Evolutionary conservation across 64 coral and sea anemone genomes (phyloP).

Genomic region (Dendrophyllia cribrosa): DNA sequence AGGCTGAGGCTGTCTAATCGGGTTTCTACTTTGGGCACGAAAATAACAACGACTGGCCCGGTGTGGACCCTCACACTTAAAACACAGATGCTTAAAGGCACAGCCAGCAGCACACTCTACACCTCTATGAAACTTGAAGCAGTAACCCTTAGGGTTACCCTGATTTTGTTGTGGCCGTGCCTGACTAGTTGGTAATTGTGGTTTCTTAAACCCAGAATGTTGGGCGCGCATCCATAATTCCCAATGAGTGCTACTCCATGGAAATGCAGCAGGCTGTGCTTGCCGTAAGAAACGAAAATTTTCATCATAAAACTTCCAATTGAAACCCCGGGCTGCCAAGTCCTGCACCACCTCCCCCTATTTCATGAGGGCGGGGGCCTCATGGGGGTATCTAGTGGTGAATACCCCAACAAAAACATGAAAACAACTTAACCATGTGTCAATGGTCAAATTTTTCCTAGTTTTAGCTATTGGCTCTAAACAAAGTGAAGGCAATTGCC

Average conservation of each 20-base stretch:
- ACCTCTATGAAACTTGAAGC: background rate
- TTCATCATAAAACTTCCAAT: conserved; percentile 33
- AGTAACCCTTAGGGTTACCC: background rate
- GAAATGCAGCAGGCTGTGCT: background rate
- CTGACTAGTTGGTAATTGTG: background rate
- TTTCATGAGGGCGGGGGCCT: conserved; percentile 39
- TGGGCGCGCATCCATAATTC: background rate
- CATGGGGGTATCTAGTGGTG: background rate
- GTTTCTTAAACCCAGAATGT: background rate
- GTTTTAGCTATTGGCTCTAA: background rate
- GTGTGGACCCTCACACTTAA: conserved; percentile 17
- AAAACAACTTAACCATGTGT: background rate
- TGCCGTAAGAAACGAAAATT: conserved; percentile 21
- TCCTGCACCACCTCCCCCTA: conserved; percentile 22
- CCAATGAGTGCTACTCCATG: conserved; percentile 1
- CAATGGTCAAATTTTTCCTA: background rate
- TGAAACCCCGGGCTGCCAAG: background rate
- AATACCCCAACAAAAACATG: background rate
- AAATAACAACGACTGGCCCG: background rate
- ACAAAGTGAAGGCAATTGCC: background rate
- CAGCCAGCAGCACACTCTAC: background rate
- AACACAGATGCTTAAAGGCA: background rate
- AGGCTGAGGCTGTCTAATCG: background rate
- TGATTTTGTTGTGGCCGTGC: too few relatives aligned
- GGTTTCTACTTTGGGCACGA: background rate